Percentiles rank a stretch among this genome's conserved stretches.
These are phyloP conservation scores for Phalacrocorax aristotelis DNA, from an alignment of 2,113 vertebrate species.

Conservation along the genomic window DNA sequence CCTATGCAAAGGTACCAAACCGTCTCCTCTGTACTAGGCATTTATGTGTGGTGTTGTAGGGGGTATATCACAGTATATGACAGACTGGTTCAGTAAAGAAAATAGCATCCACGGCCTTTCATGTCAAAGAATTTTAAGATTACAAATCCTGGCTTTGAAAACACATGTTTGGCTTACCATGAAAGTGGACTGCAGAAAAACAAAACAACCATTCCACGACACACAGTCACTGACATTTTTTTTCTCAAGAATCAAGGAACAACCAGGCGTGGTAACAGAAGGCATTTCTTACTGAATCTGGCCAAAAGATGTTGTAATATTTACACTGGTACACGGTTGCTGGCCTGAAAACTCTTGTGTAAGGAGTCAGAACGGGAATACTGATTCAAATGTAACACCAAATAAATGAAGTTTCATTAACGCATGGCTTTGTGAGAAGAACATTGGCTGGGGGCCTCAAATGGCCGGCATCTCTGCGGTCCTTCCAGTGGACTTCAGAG, in stretches of 20 bases:
- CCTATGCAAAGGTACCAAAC: neutral
- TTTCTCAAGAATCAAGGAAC: neutral
- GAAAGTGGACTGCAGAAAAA: neutral
- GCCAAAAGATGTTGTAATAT: neutral
- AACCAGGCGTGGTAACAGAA: neutral
- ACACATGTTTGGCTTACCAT: neutral
- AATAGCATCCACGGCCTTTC: neutral
- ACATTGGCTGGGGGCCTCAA: neutral
- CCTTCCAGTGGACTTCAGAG: neutral
- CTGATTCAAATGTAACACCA: neutral
- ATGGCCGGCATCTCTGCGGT: neutral
- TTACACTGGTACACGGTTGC: neutral
- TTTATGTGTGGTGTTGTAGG: rapidly evolving
- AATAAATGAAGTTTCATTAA: neutral
- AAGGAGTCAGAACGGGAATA: neutral
- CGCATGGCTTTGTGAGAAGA: neutral
- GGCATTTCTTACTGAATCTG: neutral
- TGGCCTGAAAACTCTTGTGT: neutral
- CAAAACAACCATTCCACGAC: neutral
- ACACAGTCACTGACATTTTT: neutral
- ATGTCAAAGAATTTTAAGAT: neutral
- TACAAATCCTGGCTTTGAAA: neutral
- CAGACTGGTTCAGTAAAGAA: neutral
- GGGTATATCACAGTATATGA: neutral
- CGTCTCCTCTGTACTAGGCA: rapidly evolving